Base-by-base conservation (phyloP, 2,113 vertebrate genomes). In the Pelecanoides urinatrix region DNA sequence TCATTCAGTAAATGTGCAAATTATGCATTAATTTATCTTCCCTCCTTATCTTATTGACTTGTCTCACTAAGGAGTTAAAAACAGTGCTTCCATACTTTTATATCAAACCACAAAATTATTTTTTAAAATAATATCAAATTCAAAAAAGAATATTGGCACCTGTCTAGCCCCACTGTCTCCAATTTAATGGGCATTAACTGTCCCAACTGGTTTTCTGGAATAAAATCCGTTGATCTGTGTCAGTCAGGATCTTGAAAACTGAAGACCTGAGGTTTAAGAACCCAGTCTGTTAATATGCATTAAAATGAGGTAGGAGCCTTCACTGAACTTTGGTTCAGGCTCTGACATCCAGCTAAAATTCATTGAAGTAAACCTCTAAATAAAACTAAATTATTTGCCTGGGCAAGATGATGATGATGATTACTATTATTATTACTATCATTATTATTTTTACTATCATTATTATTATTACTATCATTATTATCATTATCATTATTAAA, bases 201-300 rank as follows among this genome's bases (percentile, higher is more conserved):
- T 56, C 74, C 56, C 85, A 86, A 13, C 36, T 83, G 75, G 90
- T 53, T 90, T 90, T 73, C 74, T 79, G 36, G 76, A 94, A 85
- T 66, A 88, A 94, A 88, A 88, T 58, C 42, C 85, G 90, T 88
- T 70, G 90, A 76, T 83, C 82, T 92, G 50, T 92, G 90, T 88
- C 90, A 94, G 53, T 90, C 88, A 96, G 82, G 82, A 66, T 73
- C 90, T 66, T 50, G 63, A 92, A 92, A 90, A 90, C n/a, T 86
- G 95, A 88, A 94, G 55, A 53, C 29, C 38, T 74, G 88, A 93
- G 16, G 22, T 85, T 92, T 88, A 84, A 93, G 89, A 83, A 88
- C 42, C 32, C 49, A 77, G 23, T 7, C 52, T 90, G 42, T 21
- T 88, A 77, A 80, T 68, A 30, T 32, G 53, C 71, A 76, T 76